Evolutionary conservation across 1,140 invertebrate genomes (phyloP), one percentile per base, ranked within the genome.

Genomic region (Drosophila ercepeae): DNA sequence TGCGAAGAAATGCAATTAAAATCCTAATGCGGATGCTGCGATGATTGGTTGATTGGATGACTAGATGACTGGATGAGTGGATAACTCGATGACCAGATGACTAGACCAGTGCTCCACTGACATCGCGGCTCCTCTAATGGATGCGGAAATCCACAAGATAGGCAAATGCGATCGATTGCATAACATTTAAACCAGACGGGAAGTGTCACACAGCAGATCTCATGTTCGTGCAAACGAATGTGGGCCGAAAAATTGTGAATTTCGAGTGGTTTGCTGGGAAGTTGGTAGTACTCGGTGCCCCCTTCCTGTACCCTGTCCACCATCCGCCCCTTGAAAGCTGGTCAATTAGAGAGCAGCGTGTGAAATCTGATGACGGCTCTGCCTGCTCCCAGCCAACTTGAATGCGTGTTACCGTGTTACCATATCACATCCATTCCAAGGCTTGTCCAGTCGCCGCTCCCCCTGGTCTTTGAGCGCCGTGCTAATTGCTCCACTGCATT

Each of bases 391-490:
- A 49, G 45, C 55, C 45, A 52, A 42, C 46, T 27, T 27, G 60
- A 58, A 82, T 82, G 78, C 78, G 78, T 81, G 78, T 81, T 82
- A 82, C 78, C 71, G 55, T 81, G 77, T 75, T 81, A 82, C 72
- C 73, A 76, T 75, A 71, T 79, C 19, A 29, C 48, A 45, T 52
- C 42, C 57, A 51, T 70, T 73, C 58, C 71, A 65, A 18, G n/a
- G n/a, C 58, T 74, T 52, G 59, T 73, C 57, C 58, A 27, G 45
- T 34, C 58, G 6, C 44, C 36, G 16, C 32, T 29, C 13, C 42
- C 19, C 18, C 27, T 23, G 23, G 8, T 27, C 7, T 7, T 8
- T 27, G 27, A 27, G 8, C 3, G 7, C 21, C 59, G 57, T 58
- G 79, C 78, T 84, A 83, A 83, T 78, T 75, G 79, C 82, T 51